A percentile compares a stretch with the other conserved stretches of the same genome.
phyloP scores from a whole-genome alignment of 1,140 invertebrate genomes.

The Pseudomyrmex dendroicus region DNA sequence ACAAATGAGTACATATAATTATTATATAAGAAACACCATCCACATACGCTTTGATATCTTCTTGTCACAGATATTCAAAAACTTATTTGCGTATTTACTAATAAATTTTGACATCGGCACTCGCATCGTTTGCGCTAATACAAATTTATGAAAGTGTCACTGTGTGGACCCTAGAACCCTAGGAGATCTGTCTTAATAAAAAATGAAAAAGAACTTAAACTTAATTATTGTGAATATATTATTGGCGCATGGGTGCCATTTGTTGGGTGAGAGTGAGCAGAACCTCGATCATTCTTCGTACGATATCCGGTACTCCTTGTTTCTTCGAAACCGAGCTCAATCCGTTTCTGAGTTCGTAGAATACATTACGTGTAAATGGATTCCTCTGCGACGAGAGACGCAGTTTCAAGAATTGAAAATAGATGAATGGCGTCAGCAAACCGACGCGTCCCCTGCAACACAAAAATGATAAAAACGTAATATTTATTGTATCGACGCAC shows the following conservation, averaged over 20 bases:
- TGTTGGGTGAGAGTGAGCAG: constrained; percentile 79
- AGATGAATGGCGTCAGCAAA: constrained; percentile 95
- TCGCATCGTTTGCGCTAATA: constrained; percentile 25
- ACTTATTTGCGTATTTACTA: constrained; percentile 16
- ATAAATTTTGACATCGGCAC: constrained; percentile 63
- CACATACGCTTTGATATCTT: neutral
- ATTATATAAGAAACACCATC: constrained; percentile 20
- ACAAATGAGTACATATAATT: constrained; percentile 25
- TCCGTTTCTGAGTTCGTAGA: constrained; percentile 87
- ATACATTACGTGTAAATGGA: constrained; percentile 96
- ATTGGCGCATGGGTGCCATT: constrained; percentile 79
- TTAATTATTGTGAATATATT: constrained; percentile 48
- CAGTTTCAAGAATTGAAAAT: constrained; percentile 96
- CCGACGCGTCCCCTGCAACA: constrained; percentile 92
- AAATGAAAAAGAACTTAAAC: constrained; percentile 29
- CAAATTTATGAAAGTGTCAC: constrained; percentile 60
- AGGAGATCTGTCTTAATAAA: constrained; percentile 59
- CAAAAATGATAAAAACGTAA: constrained; percentile 57
- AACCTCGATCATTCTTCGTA: constrained; percentile 76
- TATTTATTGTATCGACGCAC: neutral
- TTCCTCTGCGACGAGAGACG: constrained; percentile 97
- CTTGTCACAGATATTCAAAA: constrained; percentile 35
- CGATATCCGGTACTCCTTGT: constrained; percentile 77
- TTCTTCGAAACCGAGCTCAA: constrained; percentile 73
- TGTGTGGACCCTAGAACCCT: constrained; percentile 70